These are phyloP conservation scores for Aotus griseimembra DNA, from an alignment of 2,797 vertebrate species.

Conservation along the genomic window DNA sequence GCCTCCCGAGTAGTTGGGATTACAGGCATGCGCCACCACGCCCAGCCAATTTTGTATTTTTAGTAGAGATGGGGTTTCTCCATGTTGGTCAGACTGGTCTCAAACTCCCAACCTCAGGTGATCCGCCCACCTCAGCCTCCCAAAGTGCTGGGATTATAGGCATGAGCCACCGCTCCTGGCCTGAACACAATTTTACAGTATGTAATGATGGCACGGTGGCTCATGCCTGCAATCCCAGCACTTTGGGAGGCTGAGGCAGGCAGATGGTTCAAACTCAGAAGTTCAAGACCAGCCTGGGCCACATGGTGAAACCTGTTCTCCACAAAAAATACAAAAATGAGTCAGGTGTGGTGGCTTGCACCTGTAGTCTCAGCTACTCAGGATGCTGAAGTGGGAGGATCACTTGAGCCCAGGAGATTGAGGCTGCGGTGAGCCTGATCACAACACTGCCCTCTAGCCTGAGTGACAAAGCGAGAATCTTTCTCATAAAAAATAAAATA, in stretches of 20 bases:
- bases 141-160: too few species aligned
- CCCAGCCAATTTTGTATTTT: too few species aligned
- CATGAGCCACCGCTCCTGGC: too few species aligned
- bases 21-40: too few species aligned
- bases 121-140: too few species aligned
- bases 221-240: not conserved
- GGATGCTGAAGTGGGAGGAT: not conserved
- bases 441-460: not conserved
- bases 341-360: not conserved
- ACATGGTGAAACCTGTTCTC: not conserved
- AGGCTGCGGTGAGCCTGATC: not conserved
- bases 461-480: not conserved
- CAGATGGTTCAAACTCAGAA: not conserved
- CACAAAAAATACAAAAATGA: not conserved
- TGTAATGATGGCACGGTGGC: not conserved
- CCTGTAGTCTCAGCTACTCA: not conserved
- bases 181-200: not conserved
- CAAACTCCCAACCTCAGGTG: too few species aligned
- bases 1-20: too few species aligned
- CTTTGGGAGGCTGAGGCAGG: not conserved
- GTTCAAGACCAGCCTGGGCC: not conserved
- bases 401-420: not conserved
- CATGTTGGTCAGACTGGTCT: too few species aligned
- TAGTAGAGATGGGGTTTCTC: too few species aligned
- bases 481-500: not conserved